phyloP scores from a whole-genome alignment of 2,888 invertebrate genomes.

The Heliothis peltigera region DNA sequence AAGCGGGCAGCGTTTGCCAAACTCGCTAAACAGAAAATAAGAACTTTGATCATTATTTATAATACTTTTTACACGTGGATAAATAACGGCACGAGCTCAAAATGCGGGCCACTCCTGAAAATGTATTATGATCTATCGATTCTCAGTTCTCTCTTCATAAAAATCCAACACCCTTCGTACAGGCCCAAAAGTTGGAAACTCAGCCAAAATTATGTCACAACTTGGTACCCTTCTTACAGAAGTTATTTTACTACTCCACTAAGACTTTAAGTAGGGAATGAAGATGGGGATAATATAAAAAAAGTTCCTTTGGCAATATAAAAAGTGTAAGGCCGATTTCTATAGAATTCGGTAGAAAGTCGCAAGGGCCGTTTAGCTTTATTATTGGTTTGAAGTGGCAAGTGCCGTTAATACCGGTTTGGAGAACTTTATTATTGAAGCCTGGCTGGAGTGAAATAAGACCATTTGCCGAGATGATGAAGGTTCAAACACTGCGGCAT shows the following conservation, averaged over 20 bases:
- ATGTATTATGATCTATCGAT: conserved; percentile 84
- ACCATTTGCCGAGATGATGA: conserved; percentile 33
- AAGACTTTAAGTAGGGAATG: conserved; percentile 79
- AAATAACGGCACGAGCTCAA: conserved; percentile 64
- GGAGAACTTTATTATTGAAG: conserved; percentile 49
- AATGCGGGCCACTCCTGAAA: conserved; percentile 65
- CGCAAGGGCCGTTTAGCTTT: conserved; percentile 45
- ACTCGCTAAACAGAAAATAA: conserved; percentile 65
- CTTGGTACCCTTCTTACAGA: conserved; percentile 70
- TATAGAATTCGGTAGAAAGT: conserved; percentile 45
- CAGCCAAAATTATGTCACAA: conserved; percentile 79
- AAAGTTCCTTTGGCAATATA: conserved; percentile 62
- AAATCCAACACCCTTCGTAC: conserved; percentile 55
- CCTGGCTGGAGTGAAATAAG: conserved; percentile 35
- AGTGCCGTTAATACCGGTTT: conserved; percentile 52
- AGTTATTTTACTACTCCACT: conserved; percentile 83
- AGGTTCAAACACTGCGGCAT: conserved; percentile 29
- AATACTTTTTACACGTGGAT: conserved; percentile 77
- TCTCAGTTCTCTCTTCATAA: conserved; percentile 71
- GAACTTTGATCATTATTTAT: conserved; percentile 79
- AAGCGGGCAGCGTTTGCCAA: conserved; percentile 43
- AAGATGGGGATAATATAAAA: conserved; percentile 64
- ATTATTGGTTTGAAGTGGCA: conserved; percentile 47
- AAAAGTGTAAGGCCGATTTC: conserved; percentile 47
- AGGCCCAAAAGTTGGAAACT: conserved; percentile 69